phyloP scores from a whole-genome alignment of 2,888 invertebrate genomes.

The Erynnis tages region DNA sequence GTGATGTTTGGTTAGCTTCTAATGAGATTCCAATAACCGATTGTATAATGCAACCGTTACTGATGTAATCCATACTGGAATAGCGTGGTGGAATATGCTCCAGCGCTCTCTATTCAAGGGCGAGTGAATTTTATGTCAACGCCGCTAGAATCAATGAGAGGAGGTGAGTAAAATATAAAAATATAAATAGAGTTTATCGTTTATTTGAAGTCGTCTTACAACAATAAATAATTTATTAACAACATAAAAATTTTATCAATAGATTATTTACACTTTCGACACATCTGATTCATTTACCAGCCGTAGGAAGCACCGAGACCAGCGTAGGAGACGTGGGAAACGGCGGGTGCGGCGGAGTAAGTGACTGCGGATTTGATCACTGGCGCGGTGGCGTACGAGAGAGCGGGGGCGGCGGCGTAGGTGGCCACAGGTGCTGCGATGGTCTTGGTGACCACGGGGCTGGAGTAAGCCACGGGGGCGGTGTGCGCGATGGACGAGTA shows the following conservation, averaged over 20 bases:
- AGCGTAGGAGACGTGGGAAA: constrained; percentile 84
- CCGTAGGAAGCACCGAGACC: constrained; percentile 78
- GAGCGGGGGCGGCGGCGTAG: constrained; percentile 39
- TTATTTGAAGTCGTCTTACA: not conserved
- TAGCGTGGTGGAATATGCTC: too few species aligned
- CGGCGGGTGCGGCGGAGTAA: constrained; percentile 53
- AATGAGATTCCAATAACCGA: too few species aligned
- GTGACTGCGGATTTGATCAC: constrained; percentile 34
- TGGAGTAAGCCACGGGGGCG: constrained; percentile 37
- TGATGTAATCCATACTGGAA: too few species aligned
- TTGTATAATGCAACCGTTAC: too few species aligned
- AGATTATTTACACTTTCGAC: constrained; percentile 12
- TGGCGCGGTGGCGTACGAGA: constrained; percentile 51
- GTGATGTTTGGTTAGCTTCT: too few species aligned
- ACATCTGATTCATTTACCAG: constrained; percentile 53
- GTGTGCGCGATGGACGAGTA: constrained; percentile 36
- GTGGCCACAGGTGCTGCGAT: constrained; percentile 32
- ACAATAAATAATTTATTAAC: constrained; percentile 28
- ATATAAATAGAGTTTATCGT: constrained; percentile 1
- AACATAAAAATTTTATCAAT: not conserved
- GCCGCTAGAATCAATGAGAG: not conserved
- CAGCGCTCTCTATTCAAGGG: too few species aligned
- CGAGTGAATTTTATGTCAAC: not conserved
- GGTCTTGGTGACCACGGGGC: constrained; percentile 39
- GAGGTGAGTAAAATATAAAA: not conserved